Conservation (phyloP, 2,888 invertebrate species). For the Hypomecis atomaria region DNA sequence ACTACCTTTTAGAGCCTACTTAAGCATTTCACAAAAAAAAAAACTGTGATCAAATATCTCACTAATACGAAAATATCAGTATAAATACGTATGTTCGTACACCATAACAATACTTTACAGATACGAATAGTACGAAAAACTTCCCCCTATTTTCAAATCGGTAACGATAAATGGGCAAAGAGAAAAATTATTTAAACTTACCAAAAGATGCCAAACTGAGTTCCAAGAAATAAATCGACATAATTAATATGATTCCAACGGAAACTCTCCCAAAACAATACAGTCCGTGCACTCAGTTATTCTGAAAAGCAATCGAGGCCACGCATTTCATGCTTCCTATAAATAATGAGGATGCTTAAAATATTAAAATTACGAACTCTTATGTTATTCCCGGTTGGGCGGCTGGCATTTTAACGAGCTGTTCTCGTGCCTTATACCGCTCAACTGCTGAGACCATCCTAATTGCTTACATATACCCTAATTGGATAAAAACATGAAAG, state of each 20-base stretch:
- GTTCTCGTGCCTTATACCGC: constrained; percentile 54
- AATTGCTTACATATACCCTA: constrained; percentile 55
- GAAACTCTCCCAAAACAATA: constrained; percentile 1
- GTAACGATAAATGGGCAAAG: too few species aligned
- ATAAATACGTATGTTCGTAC: too few species aligned
- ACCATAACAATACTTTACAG: not conserved
- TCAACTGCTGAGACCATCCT: constrained; percentile 50
- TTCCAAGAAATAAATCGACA: not conserved
- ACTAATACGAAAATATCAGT: too few species aligned
- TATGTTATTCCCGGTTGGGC: constrained; percentile 55
- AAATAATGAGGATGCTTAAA: constrained; percentile 68
- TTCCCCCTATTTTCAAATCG: too few species aligned
- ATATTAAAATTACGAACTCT: constrained; percentile 72
- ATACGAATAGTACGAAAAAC: too few species aligned
- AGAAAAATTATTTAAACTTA: not conserved
- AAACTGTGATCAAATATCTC: too few species aligned
- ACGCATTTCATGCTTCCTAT: constrained; percentile 61
- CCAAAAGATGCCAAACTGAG: not conserved
- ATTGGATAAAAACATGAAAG: constrained; percentile 61
- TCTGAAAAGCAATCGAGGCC: constrained; percentile 68
- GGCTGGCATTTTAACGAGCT: constrained; percentile 78
- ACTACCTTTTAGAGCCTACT: too few species aligned
- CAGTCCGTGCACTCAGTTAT: constrained; percentile 42
- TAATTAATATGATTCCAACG: constrained; percentile 9
- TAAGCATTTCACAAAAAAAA: too few species aligned